These are phyloP conservation scores for Enteromius treurensis DNA, from an alignment of 2,797 vertebrate species.

Conservation along the genomic window DNA sequence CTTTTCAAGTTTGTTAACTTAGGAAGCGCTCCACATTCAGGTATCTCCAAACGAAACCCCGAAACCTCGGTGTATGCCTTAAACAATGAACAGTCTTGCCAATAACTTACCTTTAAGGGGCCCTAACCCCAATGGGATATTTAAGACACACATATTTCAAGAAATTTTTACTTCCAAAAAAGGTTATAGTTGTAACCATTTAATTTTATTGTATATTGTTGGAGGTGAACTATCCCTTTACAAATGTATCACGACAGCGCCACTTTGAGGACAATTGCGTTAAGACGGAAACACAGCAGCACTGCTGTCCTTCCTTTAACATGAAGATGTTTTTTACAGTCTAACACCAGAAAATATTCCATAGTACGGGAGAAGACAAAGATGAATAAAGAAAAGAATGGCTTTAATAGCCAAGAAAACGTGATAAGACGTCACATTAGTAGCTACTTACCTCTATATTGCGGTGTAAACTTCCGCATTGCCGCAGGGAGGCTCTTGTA, in stretches of 20 bases:
- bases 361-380: not conserved
- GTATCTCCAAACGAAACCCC: not conserved
- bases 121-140: not conserved
- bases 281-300: not conserved
- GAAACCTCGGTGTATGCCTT: not conserved
- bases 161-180: not conserved
- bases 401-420: not conserved
- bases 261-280: conserved; percentile 9
- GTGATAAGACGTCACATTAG: not conserved
- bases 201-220: not conserved
- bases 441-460: conserved; percentile 91
- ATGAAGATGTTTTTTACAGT: not conserved
- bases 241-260: conserved; percentile 8
- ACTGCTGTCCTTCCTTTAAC: conserved; percentile 11
- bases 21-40: not conserved
- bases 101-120: conserved; percentile 5
- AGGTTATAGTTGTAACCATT: not conserved
- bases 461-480: conserved; percentile 97
- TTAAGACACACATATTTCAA: not conserved
- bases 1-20: not conserved
- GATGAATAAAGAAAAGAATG: no score
- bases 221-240: not conserved
- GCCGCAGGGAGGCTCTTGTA: conserved; percentile 96
- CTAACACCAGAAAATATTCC: not conserved
- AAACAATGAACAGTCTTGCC: not conserved